Conservation (phyloP, 2,888 invertebrate genomes). For the Amblyjoppa proteus region DNA sequence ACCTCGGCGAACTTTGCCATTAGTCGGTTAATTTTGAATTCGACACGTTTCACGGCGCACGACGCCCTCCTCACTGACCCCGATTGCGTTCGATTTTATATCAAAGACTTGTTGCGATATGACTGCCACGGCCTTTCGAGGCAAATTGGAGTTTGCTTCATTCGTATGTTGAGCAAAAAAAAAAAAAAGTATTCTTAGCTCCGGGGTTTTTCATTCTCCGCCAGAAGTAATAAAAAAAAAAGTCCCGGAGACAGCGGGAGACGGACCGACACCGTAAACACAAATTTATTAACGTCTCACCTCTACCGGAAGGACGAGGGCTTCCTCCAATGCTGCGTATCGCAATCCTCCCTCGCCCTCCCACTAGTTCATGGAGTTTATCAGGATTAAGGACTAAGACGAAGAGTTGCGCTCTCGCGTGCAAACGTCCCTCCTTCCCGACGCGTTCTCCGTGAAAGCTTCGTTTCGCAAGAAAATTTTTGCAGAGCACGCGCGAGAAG, state of each 20-base stretch:
- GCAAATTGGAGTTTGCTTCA: no score
- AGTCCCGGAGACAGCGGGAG: slow-evolving; percentile 8
- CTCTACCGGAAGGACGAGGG: slow-evolving; percentile 66
- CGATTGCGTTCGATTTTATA: background rate
- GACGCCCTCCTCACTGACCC: slow-evolving; percentile 37
- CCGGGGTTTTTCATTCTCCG: background rate
- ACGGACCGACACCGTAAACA: slow-evolving; percentile 76
- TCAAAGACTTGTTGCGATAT: background rate
- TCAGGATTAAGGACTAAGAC: slow-evolving; percentile 75
- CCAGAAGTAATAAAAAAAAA: background rate
- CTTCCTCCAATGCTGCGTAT: slow-evolving; percentile 18
- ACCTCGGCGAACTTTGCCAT: slow-evolving; percentile 50
- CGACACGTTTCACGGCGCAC: slow-evolving; percentile 53
- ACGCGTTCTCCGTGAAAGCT: background rate
- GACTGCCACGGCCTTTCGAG: no score
- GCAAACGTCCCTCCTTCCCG: background rate
- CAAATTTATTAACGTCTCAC: slow-evolving; percentile 80
- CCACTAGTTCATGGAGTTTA: slow-evolving; percentile 65
- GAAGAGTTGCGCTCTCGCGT: slow-evolving; percentile 32
- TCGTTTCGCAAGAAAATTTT: slow-evolving; percentile 40
- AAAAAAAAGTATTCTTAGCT: no score
- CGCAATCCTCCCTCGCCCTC: background rate
- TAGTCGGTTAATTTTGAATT: slow-evolving; percentile 70
- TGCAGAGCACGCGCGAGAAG: background rate
- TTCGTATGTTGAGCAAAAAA: no score